Evolutionary conservation across 1,140 invertebrate genomes (phyloP).

Genomic region (Drosophila parvula): DNA sequence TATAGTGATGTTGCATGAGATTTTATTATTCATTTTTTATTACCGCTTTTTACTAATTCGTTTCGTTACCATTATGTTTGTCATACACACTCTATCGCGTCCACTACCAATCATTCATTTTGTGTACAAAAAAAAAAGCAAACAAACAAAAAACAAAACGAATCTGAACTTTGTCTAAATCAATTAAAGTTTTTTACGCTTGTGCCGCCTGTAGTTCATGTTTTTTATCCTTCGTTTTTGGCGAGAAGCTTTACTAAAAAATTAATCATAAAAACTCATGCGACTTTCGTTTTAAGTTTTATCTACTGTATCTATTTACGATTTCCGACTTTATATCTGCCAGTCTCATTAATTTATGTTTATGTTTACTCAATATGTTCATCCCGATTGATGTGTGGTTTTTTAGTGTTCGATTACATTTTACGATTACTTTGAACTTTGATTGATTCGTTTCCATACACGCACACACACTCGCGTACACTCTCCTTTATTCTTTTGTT

Average conservation of each 20-base stretch:
- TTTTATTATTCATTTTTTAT: slow-evolving; percentile 84
- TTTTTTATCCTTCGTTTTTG: slow-evolving; percentile 39
- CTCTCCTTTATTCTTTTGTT: slow-evolving; percentile 56
- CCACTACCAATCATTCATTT: slow-evolving; percentile 52
- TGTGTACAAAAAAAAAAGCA: slow-evolving; percentile 35
- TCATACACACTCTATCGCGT: slow-evolving; percentile 45
- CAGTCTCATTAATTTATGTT: slow-evolving; percentile 61
- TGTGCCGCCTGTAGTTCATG: slow-evolving; percentile 36
- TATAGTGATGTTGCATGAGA: slow-evolving; percentile 84
- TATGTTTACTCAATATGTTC: slow-evolving; percentile 63
- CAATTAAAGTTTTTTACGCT: slow-evolving; percentile 59
- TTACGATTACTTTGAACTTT: slow-evolving; percentile 29
- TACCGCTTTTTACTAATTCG: slow-evolving; percentile 81
- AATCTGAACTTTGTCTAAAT: slow-evolving; percentile 30
- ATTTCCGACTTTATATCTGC: slow-evolving; percentile 33
- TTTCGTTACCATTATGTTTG: slow-evolving; percentile 59
- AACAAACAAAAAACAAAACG: slow-evolving; percentile 31
- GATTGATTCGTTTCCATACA: slow-evolving; percentile 44
- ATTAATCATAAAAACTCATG: slow-evolving; percentile 84
- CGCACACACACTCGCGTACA: slow-evolving; percentile 26
- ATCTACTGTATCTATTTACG: slow-evolving; percentile 52
- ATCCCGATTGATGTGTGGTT: slow-evolving; percentile 39
- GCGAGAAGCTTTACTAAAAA: slow-evolving; percentile 83
- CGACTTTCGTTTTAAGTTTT: slow-evolving; percentile 77
- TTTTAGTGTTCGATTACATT: slow-evolving; percentile 41